Percentiles rank a stretch among this genome's conserved stretches.
phyloP scores from a whole-genome alignment of 2,888 invertebrate species.

The Orthosia cruda region DNA sequence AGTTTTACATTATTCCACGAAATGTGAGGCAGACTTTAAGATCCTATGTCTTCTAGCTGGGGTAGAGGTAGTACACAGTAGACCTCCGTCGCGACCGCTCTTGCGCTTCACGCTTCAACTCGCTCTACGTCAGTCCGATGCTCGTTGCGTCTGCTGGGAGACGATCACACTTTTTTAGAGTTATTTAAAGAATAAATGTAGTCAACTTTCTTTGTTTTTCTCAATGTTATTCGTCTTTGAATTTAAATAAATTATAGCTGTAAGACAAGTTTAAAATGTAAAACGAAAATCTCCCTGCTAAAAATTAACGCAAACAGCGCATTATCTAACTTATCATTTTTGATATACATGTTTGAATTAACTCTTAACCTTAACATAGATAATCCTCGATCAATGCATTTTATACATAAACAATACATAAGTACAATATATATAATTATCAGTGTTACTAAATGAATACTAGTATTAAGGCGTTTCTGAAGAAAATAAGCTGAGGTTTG shows the following conservation, averaged over 20 bases:
- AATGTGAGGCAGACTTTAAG: no score
- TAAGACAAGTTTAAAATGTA: background rate
- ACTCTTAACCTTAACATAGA: background rate
- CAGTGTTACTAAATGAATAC: constrained; percentile 2
- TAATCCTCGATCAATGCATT: background rate
- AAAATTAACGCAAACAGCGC: background rate
- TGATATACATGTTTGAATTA: background rate
- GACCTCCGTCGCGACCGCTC: no score
- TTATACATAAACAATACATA: background rate
- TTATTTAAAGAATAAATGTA: no score
- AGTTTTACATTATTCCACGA: no score
- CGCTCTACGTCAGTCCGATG: no score
- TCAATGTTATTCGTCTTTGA: no score
- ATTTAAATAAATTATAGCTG: background rate
- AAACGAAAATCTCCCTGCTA: background rate
- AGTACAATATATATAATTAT: background rate
- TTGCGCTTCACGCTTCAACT: no score
- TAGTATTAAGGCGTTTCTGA: background rate
- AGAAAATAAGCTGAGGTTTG: constrained; percentile 8
- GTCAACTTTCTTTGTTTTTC: no score
- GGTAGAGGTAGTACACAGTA: no score
- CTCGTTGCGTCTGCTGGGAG: no score
- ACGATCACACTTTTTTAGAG: no score
- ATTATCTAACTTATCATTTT: background rate
- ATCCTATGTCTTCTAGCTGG: no score